Conservation (phyloP, 1,140 invertebrate species). For the Eufriesea mexicana region DNA sequence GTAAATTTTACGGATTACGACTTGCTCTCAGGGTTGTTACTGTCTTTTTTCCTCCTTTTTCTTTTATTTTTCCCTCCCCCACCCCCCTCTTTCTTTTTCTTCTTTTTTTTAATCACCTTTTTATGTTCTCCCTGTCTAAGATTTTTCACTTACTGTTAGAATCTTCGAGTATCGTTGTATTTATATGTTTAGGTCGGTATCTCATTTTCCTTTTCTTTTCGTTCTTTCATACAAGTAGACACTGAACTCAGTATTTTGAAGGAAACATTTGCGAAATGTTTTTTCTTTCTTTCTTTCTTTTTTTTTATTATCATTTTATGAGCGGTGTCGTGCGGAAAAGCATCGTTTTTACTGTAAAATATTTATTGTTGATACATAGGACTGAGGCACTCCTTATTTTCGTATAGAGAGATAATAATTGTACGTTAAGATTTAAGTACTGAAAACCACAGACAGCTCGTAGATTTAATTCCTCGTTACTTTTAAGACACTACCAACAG, state of each 20-base stretch:
- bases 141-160: conserved; percentile 39
- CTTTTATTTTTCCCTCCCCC: conserved; percentile 15
- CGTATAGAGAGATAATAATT: conserved; percentile 21
- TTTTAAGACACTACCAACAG: conserved; percentile 42
- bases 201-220: background rate
- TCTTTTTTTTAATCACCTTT: conserved; percentile 1
- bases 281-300: background rate
- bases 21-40: conserved; percentile 80
- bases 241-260: conserved; percentile 2
- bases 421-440: conserved; percentile 43
- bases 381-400: conserved; percentile 28
- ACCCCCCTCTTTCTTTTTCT: conserved; percentile 17
- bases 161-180: conserved; percentile 17
- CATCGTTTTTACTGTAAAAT: conserved; percentile 15
- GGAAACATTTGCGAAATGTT: background rate
- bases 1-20: conserved; percentile 49
- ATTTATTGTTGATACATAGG: conserved; percentile 34
- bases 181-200: conserved; percentile 25
- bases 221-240: background rate
- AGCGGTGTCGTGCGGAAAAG: background rate
- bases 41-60: conserved; percentile 57
- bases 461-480: conserved; percentile 46
- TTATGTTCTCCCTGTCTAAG: conserved; percentile 36
- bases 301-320: background rate
- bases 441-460: conserved; percentile 33